Base-by-base conservation (phyloP, 2,797 vertebrate species). In the Dendrocincla tyrannina region DNA sequence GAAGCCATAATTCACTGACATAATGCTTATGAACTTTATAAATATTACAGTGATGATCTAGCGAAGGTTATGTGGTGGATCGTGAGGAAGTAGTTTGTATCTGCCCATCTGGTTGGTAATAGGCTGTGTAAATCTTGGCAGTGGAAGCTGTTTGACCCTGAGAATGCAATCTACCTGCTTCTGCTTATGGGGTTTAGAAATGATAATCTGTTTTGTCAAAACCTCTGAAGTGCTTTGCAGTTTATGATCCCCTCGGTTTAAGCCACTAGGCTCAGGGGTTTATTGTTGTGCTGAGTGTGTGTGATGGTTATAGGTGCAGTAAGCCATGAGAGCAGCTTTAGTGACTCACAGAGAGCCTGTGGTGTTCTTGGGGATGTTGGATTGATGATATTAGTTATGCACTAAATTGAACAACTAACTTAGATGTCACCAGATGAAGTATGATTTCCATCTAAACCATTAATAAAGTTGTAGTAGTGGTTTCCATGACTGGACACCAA, bases 211-310 rank as follows among this genome's bases (percentile, higher is more conserved):
- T 64, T 83, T 60, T 77, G 64, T 77, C 72, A 60, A 64, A 93
- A 92, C 37, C 52, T 68, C 52, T 77, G 73, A 69, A 91, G 78
- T 59, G 63, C 59, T 96, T 89, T 92, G 50, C 72, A 62, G 33
- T 27, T 87, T 62, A 25, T 55, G 78, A 75, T 83, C 33, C 15
- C 33, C 55, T 89, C 28, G 32, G 42, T 64, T n/a, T 33, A 62
- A 89, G 68, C 56, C 47, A 81, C 20, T 44, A 74, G 56, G 49
- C n/a, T 92, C 41, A 83, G 19, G 30, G 11, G 10, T 55, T 89
- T 92, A 32, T 24, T 33, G 24, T 6, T 83, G 56, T 53, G 46
- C 47, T 70, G 64, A 53, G 33, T 7, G 32, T 1, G 1, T 68
- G 46, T 42, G 27, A 9, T 68, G 50, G 41, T 64, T 89, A 44